Percentiles rank a stretch among this genome's conserved stretches.
These are phyloP conservation scores for Cercopithecus diana DNA, from an alignment of 2,797 vertebrate species.

Conservation along the genomic window DNA sequence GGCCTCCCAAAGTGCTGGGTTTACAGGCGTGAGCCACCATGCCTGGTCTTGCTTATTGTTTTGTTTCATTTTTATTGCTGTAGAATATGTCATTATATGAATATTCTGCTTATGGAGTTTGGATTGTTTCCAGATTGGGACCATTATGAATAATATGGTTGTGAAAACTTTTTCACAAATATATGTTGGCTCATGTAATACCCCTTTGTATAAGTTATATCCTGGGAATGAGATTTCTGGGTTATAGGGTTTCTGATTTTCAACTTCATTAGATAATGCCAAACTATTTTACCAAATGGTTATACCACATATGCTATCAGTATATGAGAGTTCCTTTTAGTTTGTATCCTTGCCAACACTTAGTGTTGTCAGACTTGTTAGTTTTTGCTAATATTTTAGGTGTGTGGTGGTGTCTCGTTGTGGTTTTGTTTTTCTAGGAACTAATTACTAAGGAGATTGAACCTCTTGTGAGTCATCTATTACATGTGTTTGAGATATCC, in stretches of 20 bases:
- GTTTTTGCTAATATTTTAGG: not conserved
- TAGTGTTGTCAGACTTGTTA: not conserved
- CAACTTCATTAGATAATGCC: not conserved
- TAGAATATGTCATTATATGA: not conserved
- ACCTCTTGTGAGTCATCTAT: not conserved
- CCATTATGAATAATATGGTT: not conserved
- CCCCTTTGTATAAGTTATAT: not conserved
- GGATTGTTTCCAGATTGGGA: not conserved
- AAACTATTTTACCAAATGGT: not conserved
- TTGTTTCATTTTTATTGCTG: not conserved
- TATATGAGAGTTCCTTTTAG: not conserved
- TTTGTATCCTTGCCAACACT: not conserved
- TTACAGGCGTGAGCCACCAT: too few species aligned
- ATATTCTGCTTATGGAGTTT: not conserved
- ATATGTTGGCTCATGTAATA: not conserved
- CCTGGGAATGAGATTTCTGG: not conserved
- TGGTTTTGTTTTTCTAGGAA: not conserved
- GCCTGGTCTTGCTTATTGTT: not conserved
- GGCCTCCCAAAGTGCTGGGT: too few species aligned
- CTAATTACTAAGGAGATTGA: not conserved
- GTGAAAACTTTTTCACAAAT: not conserved
- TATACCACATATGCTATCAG: not conserved
- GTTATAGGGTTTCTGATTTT: not conserved
- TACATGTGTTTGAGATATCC: not conserved
- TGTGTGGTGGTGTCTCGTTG: not conserved